A percentile compares a stretch with the other conserved stretches of the same genome.
Evolutionary conservation across 92 coral and sea anemone genomes (phyloP).

Genomic region (Montipora capitata): DNA sequence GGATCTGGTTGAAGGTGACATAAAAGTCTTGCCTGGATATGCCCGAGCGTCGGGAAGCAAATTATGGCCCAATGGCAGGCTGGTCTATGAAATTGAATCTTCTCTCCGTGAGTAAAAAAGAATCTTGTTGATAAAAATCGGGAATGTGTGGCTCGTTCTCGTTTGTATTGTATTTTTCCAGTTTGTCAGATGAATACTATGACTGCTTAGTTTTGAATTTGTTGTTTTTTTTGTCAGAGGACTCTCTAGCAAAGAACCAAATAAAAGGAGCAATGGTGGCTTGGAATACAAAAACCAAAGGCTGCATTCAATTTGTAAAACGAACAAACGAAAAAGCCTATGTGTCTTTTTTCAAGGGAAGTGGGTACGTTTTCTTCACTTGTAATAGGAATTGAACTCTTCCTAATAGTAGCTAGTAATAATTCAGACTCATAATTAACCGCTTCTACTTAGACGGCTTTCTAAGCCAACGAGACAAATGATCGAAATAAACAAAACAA

Average conservation of each 20-base stretch:
- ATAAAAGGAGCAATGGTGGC: conserved; percentile 24
- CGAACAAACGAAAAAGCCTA: conserved; percentile 39
- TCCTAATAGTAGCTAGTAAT: neutral
- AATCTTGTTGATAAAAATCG: too few relatives aligned
- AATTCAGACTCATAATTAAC: too few relatives aligned
- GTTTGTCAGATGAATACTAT: too few relatives aligned
- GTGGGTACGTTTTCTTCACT: conserved; percentile 17
- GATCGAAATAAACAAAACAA: too few relatives aligned
- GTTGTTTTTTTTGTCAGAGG: neutral
- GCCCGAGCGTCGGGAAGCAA: conserved; percentile 9
- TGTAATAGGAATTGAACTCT: neutral
- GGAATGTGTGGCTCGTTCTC: too few relatives aligned
- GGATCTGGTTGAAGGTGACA: conserved; percentile 39
- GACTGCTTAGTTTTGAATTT: too few relatives aligned
- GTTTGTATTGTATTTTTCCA: too few relatives aligned
- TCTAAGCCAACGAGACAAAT: too few relatives aligned
- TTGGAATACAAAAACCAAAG: conserved; percentile 7
- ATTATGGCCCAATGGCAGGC: conserved; percentile 33
- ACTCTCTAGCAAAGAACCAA: neutral
- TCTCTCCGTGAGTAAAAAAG: conserved; percentile 19
- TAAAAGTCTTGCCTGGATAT: conserved; percentile 19
- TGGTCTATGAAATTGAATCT: conserved; percentile 48
- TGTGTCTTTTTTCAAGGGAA: conserved; percentile 35
- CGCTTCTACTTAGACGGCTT: too few relatives aligned
- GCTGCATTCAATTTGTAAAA: conserved; percentile 40